phyloP scores from a whole-genome alignment of 2,113 vertebrate species.

The Nerophis lumbriciformis region DNA sequence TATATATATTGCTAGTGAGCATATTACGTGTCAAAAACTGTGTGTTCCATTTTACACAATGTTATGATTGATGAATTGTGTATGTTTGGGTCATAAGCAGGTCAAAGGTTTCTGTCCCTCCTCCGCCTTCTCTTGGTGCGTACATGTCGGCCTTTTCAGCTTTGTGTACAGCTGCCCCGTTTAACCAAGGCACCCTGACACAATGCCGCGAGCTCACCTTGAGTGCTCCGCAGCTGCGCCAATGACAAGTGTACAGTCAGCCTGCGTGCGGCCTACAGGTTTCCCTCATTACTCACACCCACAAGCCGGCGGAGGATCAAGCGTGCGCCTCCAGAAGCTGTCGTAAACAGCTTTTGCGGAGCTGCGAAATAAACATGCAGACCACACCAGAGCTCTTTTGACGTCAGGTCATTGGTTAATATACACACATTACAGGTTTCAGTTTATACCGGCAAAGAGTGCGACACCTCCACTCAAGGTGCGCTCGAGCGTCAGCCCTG shows the following conservation, averaged over 20 bases:
- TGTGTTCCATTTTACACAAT: conserved; percentile 2
- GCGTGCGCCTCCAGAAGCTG: conserved; percentile 15
- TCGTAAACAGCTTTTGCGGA: conserved; percentile 17
- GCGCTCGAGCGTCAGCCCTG: conserved; percentile 31
- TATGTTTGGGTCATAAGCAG: conserved; percentile 4
- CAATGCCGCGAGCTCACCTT: conserved; percentile 16
- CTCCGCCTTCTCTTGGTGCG: background rate
- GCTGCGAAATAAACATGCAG: conserved; percentile 36
- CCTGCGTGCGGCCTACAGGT: conserved; percentile 19
- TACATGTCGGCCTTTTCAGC: conserved; percentile 1
- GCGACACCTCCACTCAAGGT: conserved; percentile 38
- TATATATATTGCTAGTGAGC: conserved; percentile 41
- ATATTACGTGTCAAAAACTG: background rate
- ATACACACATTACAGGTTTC: conserved; percentile 36
- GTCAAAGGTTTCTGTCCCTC: background rate
- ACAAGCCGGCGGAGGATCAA: background rate
- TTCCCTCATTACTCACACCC: background rate
- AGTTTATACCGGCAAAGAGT: conserved; percentile 38
- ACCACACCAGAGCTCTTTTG: conserved; percentile 26
- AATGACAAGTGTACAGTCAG: conserved; percentile 36
- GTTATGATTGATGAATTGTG: conserved; percentile 22
- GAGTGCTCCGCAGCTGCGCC: conserved; percentile 20
- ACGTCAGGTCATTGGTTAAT: conserved; percentile 23
- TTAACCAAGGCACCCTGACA: conserved; percentile 1
- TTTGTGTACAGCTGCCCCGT: conserved; percentile 6